Evolutionary conservation across 2,888 invertebrate species (phyloP), one percentile per base, ranked within the genome.

Genomic region (Gnatocerus cornutus): DNA sequence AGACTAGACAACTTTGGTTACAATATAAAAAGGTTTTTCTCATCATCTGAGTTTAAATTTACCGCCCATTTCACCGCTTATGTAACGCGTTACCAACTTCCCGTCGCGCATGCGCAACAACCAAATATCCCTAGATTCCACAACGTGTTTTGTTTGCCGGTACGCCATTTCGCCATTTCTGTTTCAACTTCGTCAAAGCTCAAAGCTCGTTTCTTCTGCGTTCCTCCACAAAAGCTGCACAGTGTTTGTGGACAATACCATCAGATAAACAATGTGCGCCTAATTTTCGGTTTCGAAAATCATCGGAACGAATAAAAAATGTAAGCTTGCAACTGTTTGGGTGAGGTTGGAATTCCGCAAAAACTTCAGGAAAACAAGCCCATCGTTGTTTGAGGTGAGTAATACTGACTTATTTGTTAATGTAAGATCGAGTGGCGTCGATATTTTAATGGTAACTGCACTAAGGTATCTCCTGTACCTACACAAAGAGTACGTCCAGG

Each of bases 381-480:
- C 67, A 67, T 67, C 67, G n/a, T 13, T 14, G 7, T 16, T 16
- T 8, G 27, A 43, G 50, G 67, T 68, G 27, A 68, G 13, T n/a
- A 33, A 52, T 41, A 3, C 1, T 6, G 2, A 7, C 29, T 12
- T 13, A 30, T 7, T 4, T n/a, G 6, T 50, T 50, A 0, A 6
- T 33, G 30, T 52, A 12, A 7, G 43, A 21, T 46, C n/a, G 13
- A 2, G 14, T 58, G 10, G 9, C 41, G 27, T 12, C 3, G 9
- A n/a, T 61, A 39, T 10, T 29, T 9, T 21, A 21, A 21, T 4
- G 21, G 21, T 59, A n/a, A n/a, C n/a, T 71, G 81, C 80, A 80
- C 79, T 76, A 76, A 66, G 81, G 82, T 82, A 82, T 82, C 82
- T 82, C 81, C 82, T 78, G 74, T 77, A 71, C 76, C 69, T 78